phyloP scores from a whole-genome alignment of 2,113 vertebrate genomes.

The Sceloporus undulatus region DNA sequence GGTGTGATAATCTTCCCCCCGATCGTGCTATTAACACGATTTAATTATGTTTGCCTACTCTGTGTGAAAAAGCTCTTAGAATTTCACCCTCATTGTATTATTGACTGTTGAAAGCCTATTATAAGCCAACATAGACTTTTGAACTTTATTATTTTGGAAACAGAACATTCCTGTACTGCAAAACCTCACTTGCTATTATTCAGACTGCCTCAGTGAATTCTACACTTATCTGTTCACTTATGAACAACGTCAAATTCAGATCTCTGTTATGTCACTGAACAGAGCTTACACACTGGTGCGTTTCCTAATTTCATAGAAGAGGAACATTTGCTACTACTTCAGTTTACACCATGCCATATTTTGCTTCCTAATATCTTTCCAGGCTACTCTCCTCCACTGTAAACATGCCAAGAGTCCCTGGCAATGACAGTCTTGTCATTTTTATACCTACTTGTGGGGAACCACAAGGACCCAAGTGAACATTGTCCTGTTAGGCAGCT shows the following conservation, averaged over 20 bases:
- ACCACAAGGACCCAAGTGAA: not conserved
- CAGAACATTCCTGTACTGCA: not conserved
- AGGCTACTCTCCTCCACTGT: not conserved
- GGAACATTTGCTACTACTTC: not conserved
- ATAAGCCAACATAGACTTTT: not conserved
- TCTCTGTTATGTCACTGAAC: not conserved
- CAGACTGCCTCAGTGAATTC: not conserved
- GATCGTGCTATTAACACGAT: too few relatives aligned
- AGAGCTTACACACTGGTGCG: not conserved
- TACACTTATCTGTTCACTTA: not conserved
- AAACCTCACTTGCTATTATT: not conserved
- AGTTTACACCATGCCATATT: not conserved
- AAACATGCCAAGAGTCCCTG: conserved; percentile 12
- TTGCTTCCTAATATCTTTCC: not conserved
- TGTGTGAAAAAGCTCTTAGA: too few relatives aligned
- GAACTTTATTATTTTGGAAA: not conserved
- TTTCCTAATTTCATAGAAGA: not conserved
- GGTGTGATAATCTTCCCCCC: too few relatives aligned
- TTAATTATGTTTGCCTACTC: too few relatives aligned
- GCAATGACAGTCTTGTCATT: conserved; percentile 12
- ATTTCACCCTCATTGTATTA: not conserved
- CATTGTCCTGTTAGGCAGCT: not conserved
- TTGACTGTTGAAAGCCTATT: not conserved
- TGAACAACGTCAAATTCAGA: not conserved
- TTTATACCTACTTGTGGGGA: not conserved